Evolutionary conservation across 2,888 invertebrate genomes (phyloP).

Genomic region (Drosophila meridiana): DNA sequence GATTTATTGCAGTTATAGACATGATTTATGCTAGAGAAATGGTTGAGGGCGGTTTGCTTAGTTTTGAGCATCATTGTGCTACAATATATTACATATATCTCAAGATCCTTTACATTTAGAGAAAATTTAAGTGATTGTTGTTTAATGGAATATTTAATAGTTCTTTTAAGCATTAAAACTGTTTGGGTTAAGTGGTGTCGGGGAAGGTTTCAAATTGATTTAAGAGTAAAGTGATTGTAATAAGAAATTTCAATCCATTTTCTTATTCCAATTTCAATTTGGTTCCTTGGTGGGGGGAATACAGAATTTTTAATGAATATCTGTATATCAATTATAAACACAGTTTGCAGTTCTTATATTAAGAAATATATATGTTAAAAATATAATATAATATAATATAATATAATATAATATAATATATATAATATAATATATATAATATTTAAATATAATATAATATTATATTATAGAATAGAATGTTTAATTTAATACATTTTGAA

Average conservation of each 20-base stretch:
- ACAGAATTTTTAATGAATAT: too few relatives aligned
- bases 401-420: too few relatives aligned
- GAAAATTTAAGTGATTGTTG: background rate
- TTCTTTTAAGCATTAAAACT: background rate
- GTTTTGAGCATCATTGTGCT: background rate
- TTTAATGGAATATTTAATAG: background rate
- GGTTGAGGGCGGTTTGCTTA: background rate
- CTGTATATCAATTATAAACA: too few relatives aligned
- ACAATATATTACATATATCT: background rate
- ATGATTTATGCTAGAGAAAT: constrained; percentile 42
- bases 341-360: too few relatives aligned
- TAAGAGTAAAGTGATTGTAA: background rate
- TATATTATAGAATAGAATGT: too few relatives aligned
- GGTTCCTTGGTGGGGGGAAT: too few relatives aligned
- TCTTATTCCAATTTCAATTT: too few relatives aligned
- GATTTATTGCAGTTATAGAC: constrained; percentile 39
- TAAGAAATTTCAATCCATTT: background rate
- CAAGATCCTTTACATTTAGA: background rate
- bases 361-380: too few relatives aligned
- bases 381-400: too few relatives aligned
- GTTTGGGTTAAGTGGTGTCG: background rate
- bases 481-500: too few relatives aligned
- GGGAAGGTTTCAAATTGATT: background rate
- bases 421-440: too few relatives aligned
- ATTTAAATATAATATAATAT: too few relatives aligned